A percentile compares a stretch with the other conserved stretches of the same genome.
These are phyloP conservation scores for Distichodus sexfasciatus DNA, from an alignment of 2,797 vertebrate species.

Conservation along the genomic window DNA sequence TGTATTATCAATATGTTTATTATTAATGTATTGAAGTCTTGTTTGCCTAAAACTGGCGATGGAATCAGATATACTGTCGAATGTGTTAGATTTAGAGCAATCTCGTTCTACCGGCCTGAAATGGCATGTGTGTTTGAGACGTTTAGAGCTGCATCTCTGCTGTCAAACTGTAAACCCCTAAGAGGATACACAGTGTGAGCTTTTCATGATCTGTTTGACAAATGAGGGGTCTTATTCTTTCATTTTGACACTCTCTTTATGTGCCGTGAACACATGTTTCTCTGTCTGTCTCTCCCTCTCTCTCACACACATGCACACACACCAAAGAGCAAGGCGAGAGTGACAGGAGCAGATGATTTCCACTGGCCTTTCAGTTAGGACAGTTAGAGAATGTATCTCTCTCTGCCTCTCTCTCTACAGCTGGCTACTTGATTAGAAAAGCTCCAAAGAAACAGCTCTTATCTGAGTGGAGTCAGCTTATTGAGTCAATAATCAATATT, in stretches of 20 bases:
- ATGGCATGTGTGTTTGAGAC: no score
- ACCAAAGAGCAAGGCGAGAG: slow-evolving; percentile 56
- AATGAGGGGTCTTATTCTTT: slow-evolving; percentile 50
- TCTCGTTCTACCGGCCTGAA: no score
- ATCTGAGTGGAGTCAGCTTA: no score
- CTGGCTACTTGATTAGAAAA: no score
- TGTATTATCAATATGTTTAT: no score
- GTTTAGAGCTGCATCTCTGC: no score
- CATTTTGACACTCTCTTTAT: slow-evolving; percentile 53
- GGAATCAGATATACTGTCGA: no score
- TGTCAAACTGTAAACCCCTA: neutral
- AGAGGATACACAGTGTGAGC: neutral
- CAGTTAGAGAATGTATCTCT: slow-evolving; percentile 29
- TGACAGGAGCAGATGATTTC: slow-evolving; percentile 78
- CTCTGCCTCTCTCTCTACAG: slow-evolving; percentile 20
- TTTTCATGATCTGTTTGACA: neutral
- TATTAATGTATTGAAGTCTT: no score
- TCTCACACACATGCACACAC: neutral
- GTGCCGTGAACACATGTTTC: neutral
- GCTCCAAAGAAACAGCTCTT: no score
- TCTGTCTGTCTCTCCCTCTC: neutral
- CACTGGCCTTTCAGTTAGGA: slow-evolving; percentile 59
- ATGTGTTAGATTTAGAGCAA: no score
- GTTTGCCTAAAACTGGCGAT: no score
- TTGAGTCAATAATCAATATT: no score